These are phyloP conservation scores for Malurus splendens DNA, from an alignment of 2,797 vertebrate genomes.

Conservation along the genomic window DNA sequence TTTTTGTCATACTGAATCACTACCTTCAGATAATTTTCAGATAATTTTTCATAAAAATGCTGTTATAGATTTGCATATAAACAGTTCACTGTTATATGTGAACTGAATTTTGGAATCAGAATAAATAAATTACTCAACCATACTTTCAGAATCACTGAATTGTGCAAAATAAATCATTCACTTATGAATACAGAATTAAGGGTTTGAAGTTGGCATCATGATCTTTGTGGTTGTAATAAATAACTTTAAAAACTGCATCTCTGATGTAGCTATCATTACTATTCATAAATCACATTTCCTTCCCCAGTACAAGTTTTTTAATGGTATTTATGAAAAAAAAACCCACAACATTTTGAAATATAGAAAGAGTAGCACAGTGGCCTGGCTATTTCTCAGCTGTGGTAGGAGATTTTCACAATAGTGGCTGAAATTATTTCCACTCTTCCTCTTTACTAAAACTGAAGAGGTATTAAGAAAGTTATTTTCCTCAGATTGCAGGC, in stretches of 20 bases:
- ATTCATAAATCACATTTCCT: background rate
- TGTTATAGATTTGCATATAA: background rate
- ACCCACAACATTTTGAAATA: accelerated
- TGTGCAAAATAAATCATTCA: background rate
- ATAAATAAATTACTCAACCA: background rate
- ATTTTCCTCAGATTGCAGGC: background rate
- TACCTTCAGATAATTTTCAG: background rate
- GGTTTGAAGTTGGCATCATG: background rate
- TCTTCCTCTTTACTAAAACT: background rate
- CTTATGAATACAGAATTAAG: background rate
- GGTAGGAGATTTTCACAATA: background rate
- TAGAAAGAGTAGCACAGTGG: accelerated
- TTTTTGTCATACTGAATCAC: background rate
- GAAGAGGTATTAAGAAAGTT: background rate
- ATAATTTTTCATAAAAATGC: background rate
- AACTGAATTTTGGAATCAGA: background rate
- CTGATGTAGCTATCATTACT: background rate
- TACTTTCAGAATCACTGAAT: background rate
- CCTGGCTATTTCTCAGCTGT: background rate
- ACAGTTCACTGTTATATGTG: background rate
- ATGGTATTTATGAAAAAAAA: background rate
- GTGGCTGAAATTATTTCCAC: background rate
- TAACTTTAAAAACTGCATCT: background rate
- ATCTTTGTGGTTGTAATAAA: background rate
- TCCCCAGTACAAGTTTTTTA: background rate